Base-by-base conservation (phyloP, 2,797 vertebrate species). In the Amblyopsis hoosieri region DNA sequence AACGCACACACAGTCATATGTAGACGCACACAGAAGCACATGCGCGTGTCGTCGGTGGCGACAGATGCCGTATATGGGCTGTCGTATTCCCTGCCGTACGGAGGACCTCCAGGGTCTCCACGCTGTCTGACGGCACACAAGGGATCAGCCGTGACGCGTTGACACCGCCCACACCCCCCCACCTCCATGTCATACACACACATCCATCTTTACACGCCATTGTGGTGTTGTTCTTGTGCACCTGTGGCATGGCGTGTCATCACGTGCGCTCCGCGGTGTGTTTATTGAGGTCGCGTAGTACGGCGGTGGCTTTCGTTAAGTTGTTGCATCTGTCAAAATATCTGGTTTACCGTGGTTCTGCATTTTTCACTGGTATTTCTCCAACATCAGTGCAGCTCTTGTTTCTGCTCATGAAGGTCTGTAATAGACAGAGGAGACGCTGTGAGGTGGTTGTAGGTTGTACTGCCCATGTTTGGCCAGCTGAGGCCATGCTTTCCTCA, bases 401-500 rank as follows among this genome's bases (percentile, higher is more conserved):
- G 37, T 54, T 6, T 2, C 42, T 12, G 15, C 8, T 31, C 13
- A 13, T 60, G 1, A 5, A 7, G 47, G 13, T 47, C 4, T 14
- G 19, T 52, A 0, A 0, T 23, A 49, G 42, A 47, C 48, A 19
- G 50, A 45, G 55, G 12, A 29, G 37, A 57, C 5, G 11, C 51
- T 60, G 45, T 42, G 54, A 58, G 60, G 14, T 23, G 62, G 68
- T 57, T 74, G 8, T 31, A 47, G 64, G 78, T 80, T 93, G 92
- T 80, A 94, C 87, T 93, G 88, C 90, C 78, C 85, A 51, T 59
- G 76, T 92, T 88, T 89, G 90, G 78, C 93, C 92, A 94, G 93
- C 66, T 91, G 92, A 94, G 93, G 93, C 89, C 93, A 91, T 92
- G 87, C 91, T 93, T 92, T 91, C 92, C 91, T 92, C 84, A 93